phyloP scores from a whole-genome alignment of 1,140 invertebrate genomes.

The Galleria mellonella region DNA sequence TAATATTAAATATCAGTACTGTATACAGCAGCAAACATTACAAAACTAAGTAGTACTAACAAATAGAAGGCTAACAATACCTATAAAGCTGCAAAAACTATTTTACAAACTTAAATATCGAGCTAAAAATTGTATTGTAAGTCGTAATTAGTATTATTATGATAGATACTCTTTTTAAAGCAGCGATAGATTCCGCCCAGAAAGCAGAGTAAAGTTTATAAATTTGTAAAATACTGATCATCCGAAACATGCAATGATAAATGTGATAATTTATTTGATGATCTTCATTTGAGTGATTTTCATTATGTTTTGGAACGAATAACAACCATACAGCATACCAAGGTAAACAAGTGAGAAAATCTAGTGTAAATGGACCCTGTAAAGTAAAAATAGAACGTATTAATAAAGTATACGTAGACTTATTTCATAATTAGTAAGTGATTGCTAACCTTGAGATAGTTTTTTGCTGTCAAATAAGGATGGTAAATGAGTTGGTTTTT shows the following conservation, averaged over 20 bases:
- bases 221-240: slow-evolving; percentile 58
- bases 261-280: slow-evolving; percentile 37
- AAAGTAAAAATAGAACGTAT: slow-evolving; percentile 9
- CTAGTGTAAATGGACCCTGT: slow-evolving; percentile 51
- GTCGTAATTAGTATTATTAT: too few species aligned
- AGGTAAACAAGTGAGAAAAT: slow-evolving; percentile 63
- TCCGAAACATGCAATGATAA: slow-evolving; percentile 49
- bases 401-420: neutral
- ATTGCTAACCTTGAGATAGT: slow-evolving; percentile 50
- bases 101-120: too few species aligned
- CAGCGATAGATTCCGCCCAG: slow-evolving; percentile 51
- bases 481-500: slow-evolving; percentile 69
- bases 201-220: slow-evolving; percentile 56
- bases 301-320: slow-evolving; percentile 51
- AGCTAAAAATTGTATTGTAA: too few species aligned
- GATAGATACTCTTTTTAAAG: slow-evolving; percentile 39
- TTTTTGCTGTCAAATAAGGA: slow-evolving; percentile 63
- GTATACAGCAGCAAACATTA: too few species aligned
- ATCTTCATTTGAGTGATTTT: slow-evolving; percentile 37
- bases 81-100: too few species aligned
- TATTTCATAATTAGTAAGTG: too few species aligned
- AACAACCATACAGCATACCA: slow-evolving; percentile 52
- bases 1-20: too few species aligned
- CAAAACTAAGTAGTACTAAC: too few species aligned
- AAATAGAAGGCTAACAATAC: too few species aligned